Evolutionary conservation across 2,797 vertebrate species (phyloP).

Genomic region (Potorous gilbertii): DNA sequence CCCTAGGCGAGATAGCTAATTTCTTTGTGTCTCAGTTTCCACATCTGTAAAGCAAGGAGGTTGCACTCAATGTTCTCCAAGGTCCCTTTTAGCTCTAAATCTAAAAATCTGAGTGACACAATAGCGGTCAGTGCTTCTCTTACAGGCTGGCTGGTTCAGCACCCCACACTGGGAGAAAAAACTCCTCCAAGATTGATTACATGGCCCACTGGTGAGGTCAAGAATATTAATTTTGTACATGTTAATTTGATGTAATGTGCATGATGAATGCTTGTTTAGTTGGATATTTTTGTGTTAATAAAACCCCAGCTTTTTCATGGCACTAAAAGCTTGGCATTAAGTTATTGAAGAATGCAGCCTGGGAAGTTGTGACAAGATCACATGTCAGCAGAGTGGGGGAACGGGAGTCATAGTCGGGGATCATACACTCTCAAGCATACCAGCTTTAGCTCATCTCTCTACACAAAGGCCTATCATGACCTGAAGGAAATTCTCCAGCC

Average conservation of each 20-base stretch:
- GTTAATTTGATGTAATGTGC: constrained; percentile 82
- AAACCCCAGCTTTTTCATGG: constrained; percentile 66
- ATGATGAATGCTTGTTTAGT: constrained; percentile 77
- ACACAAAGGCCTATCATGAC: constrained; percentile 27
- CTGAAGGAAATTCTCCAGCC: constrained; percentile 35
- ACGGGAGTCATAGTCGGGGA: background rate
- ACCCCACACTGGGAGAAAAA: constrained; percentile 28
- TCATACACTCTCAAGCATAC: constrained; percentile 37
- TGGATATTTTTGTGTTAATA: constrained; percentile 74
- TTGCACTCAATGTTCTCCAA: background rate
- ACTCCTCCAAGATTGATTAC: constrained; percentile 72
- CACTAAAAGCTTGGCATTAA: background rate
- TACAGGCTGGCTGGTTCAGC: constrained; percentile 48
- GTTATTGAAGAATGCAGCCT: background rate
- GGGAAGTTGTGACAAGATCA: background rate
- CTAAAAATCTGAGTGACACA: constrained; percentile 22
- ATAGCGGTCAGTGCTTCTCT: constrained; percentile 69
- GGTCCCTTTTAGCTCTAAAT: background rate
- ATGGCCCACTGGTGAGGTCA: constrained; percentile 82
- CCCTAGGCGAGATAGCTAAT: background rate
- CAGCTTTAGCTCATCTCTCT: constrained; percentile 39
- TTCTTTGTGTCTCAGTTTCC: background rate
- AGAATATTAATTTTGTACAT: constrained; percentile 82
- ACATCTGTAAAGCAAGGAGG: background rate
- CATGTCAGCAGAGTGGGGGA: background rate